phyloP scores from a whole-genome alignment of 2,888 invertebrate genomes.

The Epinotia demarniana region DNA sequence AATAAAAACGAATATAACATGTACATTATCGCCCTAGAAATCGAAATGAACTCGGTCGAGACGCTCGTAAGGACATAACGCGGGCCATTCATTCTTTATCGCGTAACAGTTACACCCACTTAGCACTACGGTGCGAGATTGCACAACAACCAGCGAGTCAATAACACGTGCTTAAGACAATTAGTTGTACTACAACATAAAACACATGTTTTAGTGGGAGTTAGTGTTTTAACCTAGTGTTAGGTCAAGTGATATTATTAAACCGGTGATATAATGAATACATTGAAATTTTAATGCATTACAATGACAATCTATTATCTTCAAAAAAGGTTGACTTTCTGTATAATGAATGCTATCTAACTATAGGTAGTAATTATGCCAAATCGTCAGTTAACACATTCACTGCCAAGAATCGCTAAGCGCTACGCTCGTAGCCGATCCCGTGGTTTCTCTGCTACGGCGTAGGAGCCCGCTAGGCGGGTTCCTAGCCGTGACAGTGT shows the following conservation, averaged over 20 bases:
- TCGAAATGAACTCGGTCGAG: slow-evolving; percentile 20
- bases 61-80: slow-evolving; percentile 34
- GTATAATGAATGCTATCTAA: too few relatives aligned
- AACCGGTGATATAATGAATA: background rate
- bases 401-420: too few relatives aligned
- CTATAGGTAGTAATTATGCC: too few relatives aligned
- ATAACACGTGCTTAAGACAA: slow-evolving; percentile 51
- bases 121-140: slow-evolving; percentile 75
- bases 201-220: slow-evolving; percentile 4
- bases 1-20: background rate
- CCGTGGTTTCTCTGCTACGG: too few relatives aligned
- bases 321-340: too few relatives aligned
- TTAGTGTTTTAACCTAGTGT: background rate
- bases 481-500: too few relatives aligned
- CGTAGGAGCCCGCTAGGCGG: too few relatives aligned
- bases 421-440: too few relatives aligned
- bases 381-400: too few relatives aligned
- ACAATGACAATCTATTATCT: background rate
- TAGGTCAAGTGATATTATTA: background rate
- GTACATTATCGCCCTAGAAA: slow-evolving; percentile 16
- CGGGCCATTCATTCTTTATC: slow-evolving; percentile 37
- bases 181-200: slow-evolving; percentile 32
- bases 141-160: slow-evolving; percentile 63
- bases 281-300: background rate
- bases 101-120: slow-evolving; percentile 53